Conservation (phyloP, 2,113 vertebrate species). For the Stigmatopora argus region DNA sequence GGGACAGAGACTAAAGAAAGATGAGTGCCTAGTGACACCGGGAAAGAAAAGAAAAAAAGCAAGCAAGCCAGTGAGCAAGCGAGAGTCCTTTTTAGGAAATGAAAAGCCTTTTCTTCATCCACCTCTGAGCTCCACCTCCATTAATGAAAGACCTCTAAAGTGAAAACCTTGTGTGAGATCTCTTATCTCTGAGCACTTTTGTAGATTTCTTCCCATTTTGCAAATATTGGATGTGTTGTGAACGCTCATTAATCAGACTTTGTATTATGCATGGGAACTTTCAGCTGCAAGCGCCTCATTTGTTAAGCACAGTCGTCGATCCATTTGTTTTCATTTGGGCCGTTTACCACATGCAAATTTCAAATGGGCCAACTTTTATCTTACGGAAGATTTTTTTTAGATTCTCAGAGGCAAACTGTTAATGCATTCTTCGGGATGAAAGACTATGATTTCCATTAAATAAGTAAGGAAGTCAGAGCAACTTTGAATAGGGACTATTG, state of each 20-base stretch:
- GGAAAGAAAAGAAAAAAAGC: slow-evolving; percentile 24
- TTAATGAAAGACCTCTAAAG: slow-evolving; percentile 32
- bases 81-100: slow-evolving; percentile 53
- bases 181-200: slow-evolving; percentile 43
- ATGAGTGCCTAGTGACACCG: slow-evolving; percentile 19
- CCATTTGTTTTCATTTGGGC: slow-evolving; percentile 20
- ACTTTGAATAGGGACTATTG: neutral
- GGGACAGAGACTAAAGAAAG: slow-evolving; percentile 27
- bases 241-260: slow-evolving; percentile 35
- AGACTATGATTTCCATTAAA: neutral
- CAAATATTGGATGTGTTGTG: slow-evolving; percentile 38
- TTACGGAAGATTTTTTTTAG: neutral
- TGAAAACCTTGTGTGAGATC: slow-evolving; percentile 40
- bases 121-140: slow-evolving; percentile 38
- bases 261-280: slow-evolving; percentile 4
- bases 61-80: slow-evolving; percentile 2
- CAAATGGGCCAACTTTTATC: neutral
- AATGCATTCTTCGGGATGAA: slow-evolving; percentile 4
- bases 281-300: slow-evolving; percentile 8
- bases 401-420: slow-evolving; percentile 11
- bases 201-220: slow-evolving; percentile 24
- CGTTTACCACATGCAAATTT: slow-evolving; percentile 9
- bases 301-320: slow-evolving; percentile 9
- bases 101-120: slow-evolving; percentile 31
- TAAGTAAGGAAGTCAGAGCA: neutral